Percentiles rank a stretch among this genome's conserved stretches.
Evolutionary conservation across 2,888 invertebrate species (phyloP).

Genomic region (Leptura quadrifasciata): DNA sequence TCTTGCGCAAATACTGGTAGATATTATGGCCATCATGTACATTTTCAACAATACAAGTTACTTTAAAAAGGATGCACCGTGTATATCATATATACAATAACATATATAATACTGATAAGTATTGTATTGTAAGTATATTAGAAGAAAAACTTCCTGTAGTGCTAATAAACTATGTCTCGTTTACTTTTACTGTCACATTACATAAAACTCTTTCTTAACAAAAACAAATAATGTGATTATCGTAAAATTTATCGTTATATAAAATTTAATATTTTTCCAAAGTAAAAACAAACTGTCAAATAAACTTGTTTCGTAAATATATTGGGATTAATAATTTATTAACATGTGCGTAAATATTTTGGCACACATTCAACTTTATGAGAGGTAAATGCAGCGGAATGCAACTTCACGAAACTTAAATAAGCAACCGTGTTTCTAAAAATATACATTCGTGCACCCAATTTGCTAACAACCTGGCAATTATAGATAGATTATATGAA

Average conservation of each 20-base stretch:
- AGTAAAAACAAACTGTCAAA: slow-evolving; percentile 43
- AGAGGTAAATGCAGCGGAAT: slow-evolving; percentile 43
- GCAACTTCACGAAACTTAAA: slow-evolving; percentile 23
- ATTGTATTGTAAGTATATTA: too few relatives aligned
- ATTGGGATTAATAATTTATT: slow-evolving; percentile 40
- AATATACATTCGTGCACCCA: slow-evolving; percentile 10
- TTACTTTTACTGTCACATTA: slow-evolving; percentile 6
- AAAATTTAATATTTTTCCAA: slow-evolving; percentile 31
- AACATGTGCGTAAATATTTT: slow-evolving; percentile 41
- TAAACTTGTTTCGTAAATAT: slow-evolving; percentile 33
- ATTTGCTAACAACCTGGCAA: slow-evolving; percentile 5
- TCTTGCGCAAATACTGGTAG: too few relatives aligned
- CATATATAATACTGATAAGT: too few relatives aligned
- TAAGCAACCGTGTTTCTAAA: slow-evolving; percentile 25
- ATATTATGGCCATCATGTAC: too few relatives aligned
- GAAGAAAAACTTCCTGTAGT: background rate
- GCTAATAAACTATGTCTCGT: slow-evolving; percentile 18
- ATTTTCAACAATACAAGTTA: too few relatives aligned
- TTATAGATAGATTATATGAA: background rate
- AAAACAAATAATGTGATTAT: slow-evolving; percentile 25
- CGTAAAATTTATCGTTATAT: slow-evolving; percentile 33
- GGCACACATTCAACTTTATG: slow-evolving; percentile 39
- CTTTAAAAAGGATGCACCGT: too few relatives aligned
- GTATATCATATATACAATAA: too few relatives aligned
- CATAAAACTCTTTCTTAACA: slow-evolving; percentile 19